A percentile compares a stretch with the other conserved stretches of the same genome.
These are phyloP conservation scores for Ganaspis brasiliensis DNA, from an alignment of 2,888 invertebrate genomes.

Conservation along the genomic window DNA sequence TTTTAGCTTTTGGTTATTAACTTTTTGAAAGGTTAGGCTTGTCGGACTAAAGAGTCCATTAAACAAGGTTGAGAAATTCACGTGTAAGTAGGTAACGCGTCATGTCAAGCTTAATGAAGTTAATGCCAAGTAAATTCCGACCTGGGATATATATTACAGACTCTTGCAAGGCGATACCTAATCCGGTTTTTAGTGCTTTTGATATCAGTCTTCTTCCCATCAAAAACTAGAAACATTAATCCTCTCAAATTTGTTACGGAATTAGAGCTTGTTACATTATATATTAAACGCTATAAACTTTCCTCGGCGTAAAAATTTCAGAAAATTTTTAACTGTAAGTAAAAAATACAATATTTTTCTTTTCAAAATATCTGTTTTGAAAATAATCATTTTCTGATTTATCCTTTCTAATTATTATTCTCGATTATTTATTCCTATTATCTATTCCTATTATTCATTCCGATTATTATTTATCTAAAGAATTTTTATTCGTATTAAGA, in stretches of 20 bases:
- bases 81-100: constrained; percentile 3
- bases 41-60: neutral
- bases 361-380: neutral
- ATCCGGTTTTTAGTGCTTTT: constrained; percentile 25
- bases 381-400: no score
- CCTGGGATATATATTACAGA: neutral
- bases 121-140: constrained; percentile 14
- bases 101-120: constrained; percentile 26
- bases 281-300: no score
- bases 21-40: constrained; percentile 1
- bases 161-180: constrained; percentile 20
- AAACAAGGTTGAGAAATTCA: constrained; percentile 31
- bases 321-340: no score
- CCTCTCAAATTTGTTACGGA: neutral
- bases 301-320: no score
- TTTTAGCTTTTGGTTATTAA: constrained; percentile 10
- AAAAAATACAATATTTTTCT: no score
- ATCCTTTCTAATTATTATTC: no score
- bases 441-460: no score
- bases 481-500: neutral
- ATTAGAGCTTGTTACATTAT: no score
- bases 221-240: constrained; percentile 13
- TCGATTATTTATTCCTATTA: no score
- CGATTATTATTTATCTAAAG: neutral
- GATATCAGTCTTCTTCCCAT: constrained; percentile 2